Conservation (phyloP, 2,888 invertebrate genomes). For the Agriopis leucophaearia region DNA sequence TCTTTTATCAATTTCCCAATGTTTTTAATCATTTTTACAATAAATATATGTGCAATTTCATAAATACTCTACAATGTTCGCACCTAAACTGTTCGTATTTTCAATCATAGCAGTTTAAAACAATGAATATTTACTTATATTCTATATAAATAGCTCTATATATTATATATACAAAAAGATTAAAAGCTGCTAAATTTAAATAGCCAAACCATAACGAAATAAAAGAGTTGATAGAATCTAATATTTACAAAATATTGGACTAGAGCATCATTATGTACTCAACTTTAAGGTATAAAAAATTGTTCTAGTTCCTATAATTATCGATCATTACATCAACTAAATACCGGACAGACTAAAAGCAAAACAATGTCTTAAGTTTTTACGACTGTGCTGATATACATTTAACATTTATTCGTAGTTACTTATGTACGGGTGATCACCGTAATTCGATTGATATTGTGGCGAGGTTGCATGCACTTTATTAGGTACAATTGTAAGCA, state of each 20-base stretch:
- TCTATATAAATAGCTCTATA: neutral
- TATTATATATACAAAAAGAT: conserved; percentile 18
- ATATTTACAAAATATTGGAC: conserved; percentile 40
- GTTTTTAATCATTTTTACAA: conserved; percentile 2
- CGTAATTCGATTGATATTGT: no score
- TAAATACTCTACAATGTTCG: neutral
- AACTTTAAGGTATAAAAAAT: conserved; percentile 1
- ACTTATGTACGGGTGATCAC: neutral
- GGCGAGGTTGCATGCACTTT: no score
- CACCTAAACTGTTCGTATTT: neutral
- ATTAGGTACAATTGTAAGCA: no score
- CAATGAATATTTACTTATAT: neutral
- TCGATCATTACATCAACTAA: neutral
- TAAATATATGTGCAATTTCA: neutral
- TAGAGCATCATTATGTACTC: conserved; percentile 29
- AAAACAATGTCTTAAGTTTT: neutral
- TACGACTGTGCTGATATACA: neutral
- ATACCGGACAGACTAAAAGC: neutral
- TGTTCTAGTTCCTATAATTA: conserved; percentile 13
- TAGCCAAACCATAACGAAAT: conserved; percentile 25
- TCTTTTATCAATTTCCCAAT: neutral
- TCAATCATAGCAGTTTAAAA: neutral
- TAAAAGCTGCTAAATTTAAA: conserved; percentile 37
- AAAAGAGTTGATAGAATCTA: conserved; percentile 23
- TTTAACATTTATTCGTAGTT: neutral